A percentile compares a stretch with the other conserved stretches of the same genome.
phyloP scores from a whole-genome alignment of 2,797 vertebrate genomes.

The Sorex maritimensis region DNA sequence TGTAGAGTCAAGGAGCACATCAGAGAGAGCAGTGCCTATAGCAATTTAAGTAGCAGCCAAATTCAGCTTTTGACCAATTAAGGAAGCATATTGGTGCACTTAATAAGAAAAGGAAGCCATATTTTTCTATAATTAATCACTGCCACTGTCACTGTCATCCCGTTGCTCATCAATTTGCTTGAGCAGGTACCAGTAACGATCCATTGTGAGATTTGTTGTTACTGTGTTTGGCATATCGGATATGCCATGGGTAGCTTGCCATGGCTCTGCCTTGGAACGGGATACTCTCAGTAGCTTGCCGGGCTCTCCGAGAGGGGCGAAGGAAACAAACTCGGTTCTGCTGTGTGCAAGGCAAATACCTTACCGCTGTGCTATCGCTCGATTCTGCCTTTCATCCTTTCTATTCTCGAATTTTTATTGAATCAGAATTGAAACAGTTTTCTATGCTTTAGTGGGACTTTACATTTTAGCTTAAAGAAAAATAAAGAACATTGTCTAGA shows the following conservation, averaged over 20 bases:
- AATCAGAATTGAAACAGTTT: conserved; percentile 60
- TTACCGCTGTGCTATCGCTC: too few species aligned
- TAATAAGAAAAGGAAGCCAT: conserved; percentile 57
- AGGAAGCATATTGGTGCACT: conserved; percentile 22
- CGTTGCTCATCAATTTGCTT: too few species aligned
- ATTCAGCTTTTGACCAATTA: conserved; percentile 46
- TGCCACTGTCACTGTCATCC: too few species aligned
- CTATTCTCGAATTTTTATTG: conserved; percentile 54
- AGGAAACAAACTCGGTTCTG: too few species aligned
- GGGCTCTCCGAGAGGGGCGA: too few species aligned
- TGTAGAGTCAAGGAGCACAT: background rate
- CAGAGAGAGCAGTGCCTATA: background rate
- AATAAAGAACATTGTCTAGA: conserved; percentile 54
- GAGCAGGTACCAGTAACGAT: too few species aligned
- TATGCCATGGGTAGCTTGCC: too few species aligned
- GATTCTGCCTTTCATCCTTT: conserved; percentile 72
- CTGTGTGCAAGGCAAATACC: too few species aligned
- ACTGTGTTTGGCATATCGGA: too few species aligned
- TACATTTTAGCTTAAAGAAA: conserved; percentile 65
- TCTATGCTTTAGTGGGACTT: conserved; percentile 61
- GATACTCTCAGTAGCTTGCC: too few species aligned
- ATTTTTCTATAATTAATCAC: conserved; percentile 73
- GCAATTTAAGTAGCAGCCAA: conserved; percentile 29
- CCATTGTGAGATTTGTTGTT: too few species aligned
- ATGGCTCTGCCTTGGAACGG: too few species aligned